Evolutionary conservation across 2,113 vertebrate genomes (phyloP).

Genomic region (Aldabrachelys gigantea): DNA sequence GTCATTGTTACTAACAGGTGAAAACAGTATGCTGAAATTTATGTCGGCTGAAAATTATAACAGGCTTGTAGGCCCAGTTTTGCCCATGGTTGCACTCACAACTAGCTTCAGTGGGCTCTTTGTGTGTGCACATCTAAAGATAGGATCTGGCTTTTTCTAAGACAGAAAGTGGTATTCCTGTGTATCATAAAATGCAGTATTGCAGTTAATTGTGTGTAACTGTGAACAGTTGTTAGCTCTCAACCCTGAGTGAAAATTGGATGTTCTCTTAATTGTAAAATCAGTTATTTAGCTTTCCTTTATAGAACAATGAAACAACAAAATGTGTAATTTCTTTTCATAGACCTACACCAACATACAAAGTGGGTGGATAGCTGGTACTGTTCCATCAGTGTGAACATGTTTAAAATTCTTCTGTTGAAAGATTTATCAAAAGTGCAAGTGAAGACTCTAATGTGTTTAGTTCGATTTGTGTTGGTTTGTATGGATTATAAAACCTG

Average conservation of each 20-base stretch:
- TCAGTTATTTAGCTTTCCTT: background rate
- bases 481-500: background rate
- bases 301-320: background rate
- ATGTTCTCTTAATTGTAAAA: background rate
- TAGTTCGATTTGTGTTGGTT: background rate
- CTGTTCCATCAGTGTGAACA: background rate
- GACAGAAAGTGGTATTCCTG: background rate
- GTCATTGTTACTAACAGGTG: background rate
- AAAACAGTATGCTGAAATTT: background rate
- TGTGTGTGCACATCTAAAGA: background rate
- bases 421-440: background rate
- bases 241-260: background rate
- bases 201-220: background rate
- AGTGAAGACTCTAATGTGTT: background rate
- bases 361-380: background rate
- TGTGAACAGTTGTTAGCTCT: background rate
- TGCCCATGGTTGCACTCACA: background rate
- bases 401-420: background rate
- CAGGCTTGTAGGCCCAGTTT: background rate
- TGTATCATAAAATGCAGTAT: background rate
- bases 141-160: background rate
- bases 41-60: background rate
- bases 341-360: background rate
- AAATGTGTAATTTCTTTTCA: background rate
- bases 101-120: background rate